phyloP scores from a whole-genome alignment of 2,113 vertebrate species.

The Furnarius figulus region DNA sequence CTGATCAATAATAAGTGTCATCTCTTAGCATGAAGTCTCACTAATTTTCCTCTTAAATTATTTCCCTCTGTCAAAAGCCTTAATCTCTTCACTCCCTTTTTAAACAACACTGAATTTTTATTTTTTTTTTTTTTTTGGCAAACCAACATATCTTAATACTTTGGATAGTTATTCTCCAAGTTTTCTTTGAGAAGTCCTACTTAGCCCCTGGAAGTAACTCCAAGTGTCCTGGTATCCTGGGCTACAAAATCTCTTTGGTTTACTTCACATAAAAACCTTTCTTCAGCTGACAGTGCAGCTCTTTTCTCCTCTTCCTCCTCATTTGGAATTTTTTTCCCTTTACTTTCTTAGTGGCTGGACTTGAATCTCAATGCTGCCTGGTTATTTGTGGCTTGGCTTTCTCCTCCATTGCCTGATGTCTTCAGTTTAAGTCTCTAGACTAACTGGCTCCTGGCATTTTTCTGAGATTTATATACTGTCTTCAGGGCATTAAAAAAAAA shows the following conservation, averaged over 20 bases:
- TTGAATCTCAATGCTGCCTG: conserved; percentile 45
- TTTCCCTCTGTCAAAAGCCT: not conserved
- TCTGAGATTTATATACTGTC: conserved; percentile 26
- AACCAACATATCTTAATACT: not conserved
- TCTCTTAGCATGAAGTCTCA: not conserved
- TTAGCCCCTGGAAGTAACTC: conserved; percentile 1
- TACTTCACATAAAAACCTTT: conserved; percentile 52
- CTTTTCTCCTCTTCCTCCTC: conserved; percentile 59
- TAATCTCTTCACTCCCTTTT: not conserved
- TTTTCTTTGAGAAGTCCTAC: conserved; percentile 14
- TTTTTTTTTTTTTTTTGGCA: not conserved
- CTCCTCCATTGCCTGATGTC: not conserved
- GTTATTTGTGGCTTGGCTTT: conserved; percentile 64
- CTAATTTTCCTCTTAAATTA: not conserved
- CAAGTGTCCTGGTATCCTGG: conserved; percentile 16
- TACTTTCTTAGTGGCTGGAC: conserved; percentile 31
- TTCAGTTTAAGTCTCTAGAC: conserved; percentile 51
- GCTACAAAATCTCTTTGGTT: conserved; percentile 44
- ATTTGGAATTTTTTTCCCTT: conserved; percentile 20
- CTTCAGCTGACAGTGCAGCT: conserved; percentile 45
- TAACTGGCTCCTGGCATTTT: conserved; percentile 59
- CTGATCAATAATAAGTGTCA: not conserved
- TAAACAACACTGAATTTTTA: too few species aligned
- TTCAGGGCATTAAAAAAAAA: not conserved
- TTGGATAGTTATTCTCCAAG: not conserved